Evolutionary conservation across 2,797 vertebrate species (phyloP).

Genomic region (Scarus forsteni): DNA sequence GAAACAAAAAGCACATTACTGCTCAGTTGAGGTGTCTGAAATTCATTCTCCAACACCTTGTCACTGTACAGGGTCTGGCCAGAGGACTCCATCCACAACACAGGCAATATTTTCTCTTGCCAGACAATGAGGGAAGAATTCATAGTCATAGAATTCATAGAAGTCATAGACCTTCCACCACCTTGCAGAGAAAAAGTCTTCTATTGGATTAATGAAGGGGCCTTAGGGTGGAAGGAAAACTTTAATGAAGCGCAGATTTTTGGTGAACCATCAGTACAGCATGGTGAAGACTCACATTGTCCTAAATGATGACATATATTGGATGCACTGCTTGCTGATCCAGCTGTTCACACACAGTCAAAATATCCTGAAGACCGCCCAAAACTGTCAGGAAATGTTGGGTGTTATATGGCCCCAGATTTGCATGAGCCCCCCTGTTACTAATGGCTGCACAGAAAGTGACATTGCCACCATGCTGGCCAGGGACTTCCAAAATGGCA

Average conservation of each 20-base stretch:
- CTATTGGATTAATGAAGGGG: no score
- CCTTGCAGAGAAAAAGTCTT: no score
- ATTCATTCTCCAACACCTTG: neutral
- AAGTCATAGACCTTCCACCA: no score
- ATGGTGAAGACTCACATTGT: neutral
- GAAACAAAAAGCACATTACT: neutral
- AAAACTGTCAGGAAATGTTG: neutral
- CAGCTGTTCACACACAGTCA: neutral
- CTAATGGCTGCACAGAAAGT: conserved; percentile 2
- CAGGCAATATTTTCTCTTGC: neutral
- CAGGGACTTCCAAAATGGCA: conserved; percentile 1
- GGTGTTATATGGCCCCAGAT: neutral
- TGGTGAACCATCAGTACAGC: neutral
- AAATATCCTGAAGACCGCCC: neutral
- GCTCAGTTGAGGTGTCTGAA: neutral
- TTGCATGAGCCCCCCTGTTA: neutral
- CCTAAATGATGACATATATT: neutral
- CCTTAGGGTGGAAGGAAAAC: neutral
- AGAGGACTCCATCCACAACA: neutral
- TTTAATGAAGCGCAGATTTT: neutral
- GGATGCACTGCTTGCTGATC: neutral
- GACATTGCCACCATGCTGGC: neutral
- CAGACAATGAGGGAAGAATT: no score
- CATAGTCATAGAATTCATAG: no score
- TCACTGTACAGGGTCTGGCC: neutral